These are phyloP conservation scores for Andinoacara biseriatus DNA, from an alignment of 2,113 vertebrate species.

Conservation along the genomic window DNA sequence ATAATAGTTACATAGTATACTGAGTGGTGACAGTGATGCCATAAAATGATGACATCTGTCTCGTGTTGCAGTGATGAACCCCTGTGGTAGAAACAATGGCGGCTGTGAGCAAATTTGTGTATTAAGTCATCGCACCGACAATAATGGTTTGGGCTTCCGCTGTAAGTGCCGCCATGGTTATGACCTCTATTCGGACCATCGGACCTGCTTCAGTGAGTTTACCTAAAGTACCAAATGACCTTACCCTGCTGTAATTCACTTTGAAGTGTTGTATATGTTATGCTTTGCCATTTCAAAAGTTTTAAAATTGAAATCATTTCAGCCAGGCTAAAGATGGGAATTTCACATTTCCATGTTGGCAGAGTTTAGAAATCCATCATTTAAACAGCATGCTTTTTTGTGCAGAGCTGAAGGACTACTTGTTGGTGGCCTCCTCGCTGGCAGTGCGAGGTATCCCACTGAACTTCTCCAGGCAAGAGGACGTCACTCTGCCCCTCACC, in stretches of 20 bases:
- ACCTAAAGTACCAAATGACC: background rate
- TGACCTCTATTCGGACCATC: constrained; percentile 66
- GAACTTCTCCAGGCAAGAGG: constrained; percentile 72
- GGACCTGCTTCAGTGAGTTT: constrained; percentile 72
- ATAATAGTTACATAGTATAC: background rate
- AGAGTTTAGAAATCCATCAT: background rate
- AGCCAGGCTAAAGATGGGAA: background rate
- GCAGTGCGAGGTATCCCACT: constrained; percentile 75
- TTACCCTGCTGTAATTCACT: background rate
- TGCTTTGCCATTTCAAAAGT: background rate
- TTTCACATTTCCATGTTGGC: background rate
- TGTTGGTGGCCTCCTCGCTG: constrained; percentile 66
- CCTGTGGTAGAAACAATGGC: constrained; percentile 76
- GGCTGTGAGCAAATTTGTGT: constrained; percentile 79
- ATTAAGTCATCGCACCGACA: constrained; percentile 75
- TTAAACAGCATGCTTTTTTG: background rate
- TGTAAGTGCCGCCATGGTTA: constrained; percentile 79
- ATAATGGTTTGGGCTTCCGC: constrained; percentile 74
- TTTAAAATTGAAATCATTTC: background rate
- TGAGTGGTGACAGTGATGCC: background rate
- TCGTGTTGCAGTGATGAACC: constrained; percentile 68
- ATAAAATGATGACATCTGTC: background rate
- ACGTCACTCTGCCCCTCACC: constrained; percentile 71
- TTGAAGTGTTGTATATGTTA: background rate
- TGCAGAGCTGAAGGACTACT: constrained; percentile 76